Evolutionary conservation across 2,797 vertebrate genomes (phyloP).

Genomic region (Enteromius thamalakanensis): DNA sequence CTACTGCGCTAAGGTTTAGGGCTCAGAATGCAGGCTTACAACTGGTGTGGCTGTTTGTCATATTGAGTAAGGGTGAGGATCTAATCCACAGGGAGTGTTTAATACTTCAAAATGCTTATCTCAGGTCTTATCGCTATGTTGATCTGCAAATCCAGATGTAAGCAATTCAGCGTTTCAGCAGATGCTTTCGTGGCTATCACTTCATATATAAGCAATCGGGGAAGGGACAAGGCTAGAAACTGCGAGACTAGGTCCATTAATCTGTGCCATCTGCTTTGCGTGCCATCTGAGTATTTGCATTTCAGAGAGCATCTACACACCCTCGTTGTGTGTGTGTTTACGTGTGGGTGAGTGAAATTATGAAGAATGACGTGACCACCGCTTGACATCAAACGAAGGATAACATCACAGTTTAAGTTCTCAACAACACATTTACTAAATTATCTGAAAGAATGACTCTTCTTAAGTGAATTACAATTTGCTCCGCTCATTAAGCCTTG

Average conservation of each 20-base stretch:
- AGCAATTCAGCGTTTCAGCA: constrained; percentile 36
- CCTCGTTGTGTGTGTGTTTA: not conserved
- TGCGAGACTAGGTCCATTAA: constrained; percentile 39
- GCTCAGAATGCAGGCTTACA: constrained; percentile 14
- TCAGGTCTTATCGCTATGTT: constrained; percentile 40
- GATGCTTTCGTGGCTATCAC: constrained; percentile 9
- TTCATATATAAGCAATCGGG: constrained; percentile 34
- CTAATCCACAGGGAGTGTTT: constrained; percentile 30
- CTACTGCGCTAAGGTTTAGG: constrained; percentile 13
- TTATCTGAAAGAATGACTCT: constrained; percentile 42
- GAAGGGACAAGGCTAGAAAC: constrained; percentile 32
- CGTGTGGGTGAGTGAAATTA: constrained; percentile 24
- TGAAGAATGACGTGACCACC: constrained; percentile 41
- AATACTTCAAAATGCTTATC: constrained; percentile 43
- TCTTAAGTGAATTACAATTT: constrained; percentile 44
- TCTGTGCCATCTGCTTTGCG: constrained; percentile 42
- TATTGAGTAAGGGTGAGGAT: constrained; percentile 32
- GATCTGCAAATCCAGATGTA: constrained; percentile 38
- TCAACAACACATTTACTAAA: constrained; percentile 24
- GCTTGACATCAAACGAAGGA: constrained; percentile 42
- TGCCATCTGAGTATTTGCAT: constrained; percentile 51
- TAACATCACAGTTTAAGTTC: constrained; percentile 40
- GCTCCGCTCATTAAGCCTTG: constrained; percentile 34
- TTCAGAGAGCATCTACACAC: constrained; percentile 37
- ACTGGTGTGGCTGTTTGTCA: constrained; percentile 18